These are phyloP conservation scores for Petrocephalus schoutedeni DNA, from an alignment of 2,797 vertebrate species.

Conservation along the genomic window DNA sequence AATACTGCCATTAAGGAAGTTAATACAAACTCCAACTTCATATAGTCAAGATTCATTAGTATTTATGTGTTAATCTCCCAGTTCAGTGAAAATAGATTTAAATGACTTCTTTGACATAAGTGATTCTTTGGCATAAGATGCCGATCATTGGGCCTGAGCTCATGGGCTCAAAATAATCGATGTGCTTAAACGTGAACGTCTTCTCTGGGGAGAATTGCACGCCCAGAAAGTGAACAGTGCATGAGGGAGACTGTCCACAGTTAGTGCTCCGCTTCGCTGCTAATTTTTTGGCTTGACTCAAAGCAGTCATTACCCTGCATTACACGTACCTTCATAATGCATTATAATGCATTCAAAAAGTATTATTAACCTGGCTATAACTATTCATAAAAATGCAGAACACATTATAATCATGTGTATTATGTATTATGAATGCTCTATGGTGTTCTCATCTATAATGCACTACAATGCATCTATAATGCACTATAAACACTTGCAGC, in stretches of 20 bases:
- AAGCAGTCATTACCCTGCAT: too few species aligned
- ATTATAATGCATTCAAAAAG: too few species aligned
- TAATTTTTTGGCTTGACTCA: too few species aligned
- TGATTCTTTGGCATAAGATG: background rate
- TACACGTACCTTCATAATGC: too few species aligned
- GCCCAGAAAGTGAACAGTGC: background rate
- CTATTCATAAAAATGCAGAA: too few species aligned
- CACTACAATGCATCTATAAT: too few species aligned
- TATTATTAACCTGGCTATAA: too few species aligned
- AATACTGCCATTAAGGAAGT: conserved; percentile 1
- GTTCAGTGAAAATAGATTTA: background rate
- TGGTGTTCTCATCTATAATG: too few species aligned
- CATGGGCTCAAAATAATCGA: background rate
- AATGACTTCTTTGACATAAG: background rate
- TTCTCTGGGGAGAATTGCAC: too few species aligned
- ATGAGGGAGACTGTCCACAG: background rate
- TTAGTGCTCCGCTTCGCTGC: background rate
- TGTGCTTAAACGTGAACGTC: background rate
- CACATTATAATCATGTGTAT: too few species aligned
- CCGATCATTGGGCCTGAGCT: background rate
- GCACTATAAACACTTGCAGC: too few species aligned
- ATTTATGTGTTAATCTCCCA: conserved; percentile 14
- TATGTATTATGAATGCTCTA: too few species aligned
- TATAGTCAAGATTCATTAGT: conserved; percentile 18
- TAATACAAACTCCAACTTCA: background rate